Evolutionary conservation across 2,797 vertebrate genomes (phyloP).

Genomic region (Urosaurus nigricauda): DNA sequence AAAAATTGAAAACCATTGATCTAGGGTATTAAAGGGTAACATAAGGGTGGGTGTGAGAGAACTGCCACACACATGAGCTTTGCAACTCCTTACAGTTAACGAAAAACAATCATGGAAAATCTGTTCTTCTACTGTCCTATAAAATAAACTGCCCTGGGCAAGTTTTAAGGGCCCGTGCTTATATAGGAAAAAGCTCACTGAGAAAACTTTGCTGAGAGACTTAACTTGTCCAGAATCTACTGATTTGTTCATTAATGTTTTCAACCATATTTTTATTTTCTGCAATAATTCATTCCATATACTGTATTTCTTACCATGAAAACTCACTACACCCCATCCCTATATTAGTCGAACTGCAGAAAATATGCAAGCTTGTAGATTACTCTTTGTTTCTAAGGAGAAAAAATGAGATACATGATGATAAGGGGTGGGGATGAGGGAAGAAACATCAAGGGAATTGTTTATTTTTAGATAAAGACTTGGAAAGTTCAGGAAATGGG

Average conservation of each 20-base stretch:
- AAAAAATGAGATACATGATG: background rate
- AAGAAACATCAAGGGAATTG: conserved; percentile 52
- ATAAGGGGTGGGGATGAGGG: background rate
- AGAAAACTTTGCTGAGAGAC: no score
- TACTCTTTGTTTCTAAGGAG: conserved; percentile 21
- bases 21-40: background rate
- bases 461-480: conserved; percentile 65
- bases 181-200: background rate
- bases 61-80: background rate
- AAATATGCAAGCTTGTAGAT: conserved; percentile 22
- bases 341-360: background rate
- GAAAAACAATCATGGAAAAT: background rate
- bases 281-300: background rate
- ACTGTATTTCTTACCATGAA: background rate
- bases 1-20: no score
- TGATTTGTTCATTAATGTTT: background rate
- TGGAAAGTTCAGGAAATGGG: conserved; percentile 54
- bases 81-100: background rate
- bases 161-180: no score
- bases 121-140: background rate
- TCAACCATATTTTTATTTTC: background rate
- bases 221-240: background rate
- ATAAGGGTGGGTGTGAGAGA: background rate
- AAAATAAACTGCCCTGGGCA: background rate
- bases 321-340: background rate